Evolutionary conservation across 1,140 invertebrate genomes (phyloP), one percentile per base, ranked within the genome.

Genomic region (Drosophila yakuba): DNA sequence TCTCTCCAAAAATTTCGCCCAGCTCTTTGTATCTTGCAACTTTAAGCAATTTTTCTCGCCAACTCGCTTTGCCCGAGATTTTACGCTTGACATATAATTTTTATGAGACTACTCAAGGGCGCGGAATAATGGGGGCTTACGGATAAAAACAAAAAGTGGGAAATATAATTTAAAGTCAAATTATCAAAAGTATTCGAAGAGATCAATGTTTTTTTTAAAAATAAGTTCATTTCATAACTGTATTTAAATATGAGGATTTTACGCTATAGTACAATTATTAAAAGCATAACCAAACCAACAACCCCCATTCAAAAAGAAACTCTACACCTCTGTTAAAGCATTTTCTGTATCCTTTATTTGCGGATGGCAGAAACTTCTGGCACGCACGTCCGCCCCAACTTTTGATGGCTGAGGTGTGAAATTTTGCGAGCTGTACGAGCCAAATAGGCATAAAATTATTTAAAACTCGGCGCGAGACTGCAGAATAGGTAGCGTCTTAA

Each of bases 371-470:
- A 52, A 74, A 74, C 60, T 75, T 52, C 25, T 48, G 44, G 52
- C 50, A 74, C 72, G 69, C 73, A 66, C 52, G 61, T 64, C 73
- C 38, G 43, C 41, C 28, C n/a, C 63, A 78, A 81, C 63, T 86
- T 78, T 75, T 71, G 68, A 78, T 78, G 78, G 17, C 36, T 63
- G 66, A 88, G 82, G 78, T 88, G 82, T 86, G 83, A 82, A 82
- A 86, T 78, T 82, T 75, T 56, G 50, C 64, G 41, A 79, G 58
- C 58, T 47, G 52, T 43, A 45, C 10, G 50, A 47, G 17, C 48
- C 58, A 86, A 86, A 86, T 75, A 78, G 75, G 69, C 78, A 75
- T 82, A 82, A 88, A 86, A 86, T 86, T 86, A 86, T 85, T 68
- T 75, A 66, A 67, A 73, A 60, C 45, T 48, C 57, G 23, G 32